A percentile compares a stretch with the other conserved stretches of the same genome.
Conservation (phyloP, 2,113 vertebrate species). For the Scomber scombrus region DNA sequence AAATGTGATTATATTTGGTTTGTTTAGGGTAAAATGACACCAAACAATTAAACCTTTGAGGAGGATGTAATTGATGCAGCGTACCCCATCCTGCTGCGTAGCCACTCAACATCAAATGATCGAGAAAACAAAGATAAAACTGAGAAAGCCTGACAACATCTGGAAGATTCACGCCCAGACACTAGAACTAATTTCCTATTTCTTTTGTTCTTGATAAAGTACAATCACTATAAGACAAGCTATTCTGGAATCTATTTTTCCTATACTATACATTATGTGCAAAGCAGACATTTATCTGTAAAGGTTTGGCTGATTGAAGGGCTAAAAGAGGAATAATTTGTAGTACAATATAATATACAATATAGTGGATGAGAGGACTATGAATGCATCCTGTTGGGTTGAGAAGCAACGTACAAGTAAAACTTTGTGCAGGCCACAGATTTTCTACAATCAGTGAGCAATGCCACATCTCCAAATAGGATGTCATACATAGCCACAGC, state of each 20-base stretch:
- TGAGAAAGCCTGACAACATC: neutral
- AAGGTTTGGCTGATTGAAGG: no score
- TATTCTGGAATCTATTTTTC: neutral
- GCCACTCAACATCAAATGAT: neutral
- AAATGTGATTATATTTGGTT: neutral
- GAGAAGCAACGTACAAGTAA: conserved; percentile 15
- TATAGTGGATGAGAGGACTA: no score
- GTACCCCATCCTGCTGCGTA: neutral
- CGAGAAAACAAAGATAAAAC: conserved; percentile 10
- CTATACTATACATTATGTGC: no score
- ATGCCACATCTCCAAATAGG: neutral
- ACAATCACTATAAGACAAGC: neutral
- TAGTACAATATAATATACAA: no score
- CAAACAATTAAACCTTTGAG: conserved; percentile 10
- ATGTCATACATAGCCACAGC: conserved; percentile 10
- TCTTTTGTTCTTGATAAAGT: neutral
- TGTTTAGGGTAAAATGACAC: conserved; percentile 16
- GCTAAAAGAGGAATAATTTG: no score
- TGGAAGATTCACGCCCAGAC: neutral
- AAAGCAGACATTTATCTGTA: no score
- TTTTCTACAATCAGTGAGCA: conserved; percentile 35
- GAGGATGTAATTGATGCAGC: conserved; percentile 24
- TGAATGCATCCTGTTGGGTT: no score
- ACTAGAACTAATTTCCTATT: no score
- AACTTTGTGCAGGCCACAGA: conserved; percentile 5